A percentile compares a stretch with the other conserved stretches of the same genome.
These are phyloP conservation scores for Maniola hyperantus DNA, from an alignment of 2,888 invertebrate species.

Conservation along the genomic window DNA sequence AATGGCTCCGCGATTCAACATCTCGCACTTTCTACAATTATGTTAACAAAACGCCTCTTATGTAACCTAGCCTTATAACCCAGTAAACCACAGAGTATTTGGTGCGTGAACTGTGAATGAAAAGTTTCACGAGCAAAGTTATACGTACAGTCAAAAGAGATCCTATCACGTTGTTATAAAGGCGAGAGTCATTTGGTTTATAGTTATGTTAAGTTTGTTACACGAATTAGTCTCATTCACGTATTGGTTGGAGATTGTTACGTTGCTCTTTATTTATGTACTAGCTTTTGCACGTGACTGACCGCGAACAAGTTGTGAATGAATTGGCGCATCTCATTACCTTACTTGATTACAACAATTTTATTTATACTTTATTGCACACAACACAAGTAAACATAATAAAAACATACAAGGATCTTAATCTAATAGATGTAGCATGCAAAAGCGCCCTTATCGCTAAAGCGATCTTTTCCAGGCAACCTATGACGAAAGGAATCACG, in stretches of 20 bases:
- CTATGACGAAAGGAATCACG: too few relatives aligned
- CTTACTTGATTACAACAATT: background rate
- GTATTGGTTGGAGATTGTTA: slow-evolving; percentile 25
- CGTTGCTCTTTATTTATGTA: slow-evolving; percentile 25
- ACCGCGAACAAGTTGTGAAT: background rate
- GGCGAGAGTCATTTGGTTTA: slow-evolving; percentile 38
- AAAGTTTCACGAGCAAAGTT: slow-evolving; percentile 45
- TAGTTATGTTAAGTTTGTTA: slow-evolving; percentile 27
- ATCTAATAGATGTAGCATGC: too few relatives aligned
- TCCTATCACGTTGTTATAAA: slow-evolving; percentile 43
- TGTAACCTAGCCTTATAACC: slow-evolving; percentile 62
- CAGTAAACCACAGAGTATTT: slow-evolving; percentile 64
- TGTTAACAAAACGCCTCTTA: slow-evolving; percentile 52
- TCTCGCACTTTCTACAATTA: slow-evolving; percentile 40
- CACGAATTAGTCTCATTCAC: slow-evolving; percentile 49
- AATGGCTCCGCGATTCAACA: slow-evolving; percentile 26
- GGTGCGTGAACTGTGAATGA: slow-evolving; percentile 73
- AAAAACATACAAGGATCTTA: too few relatives aligned
- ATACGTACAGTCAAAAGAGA: slow-evolving; percentile 30
- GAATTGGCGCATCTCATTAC: background rate
- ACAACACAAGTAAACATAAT: too few relatives aligned
- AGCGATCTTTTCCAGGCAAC: too few relatives aligned
- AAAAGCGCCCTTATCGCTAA: too few relatives aligned
- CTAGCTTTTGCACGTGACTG: slow-evolving; percentile 7
- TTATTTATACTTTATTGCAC: too few relatives aligned